Evolutionary conservation across 1,140 invertebrate genomes (phyloP).

Genomic region (Littorina saxatilis): DNA sequence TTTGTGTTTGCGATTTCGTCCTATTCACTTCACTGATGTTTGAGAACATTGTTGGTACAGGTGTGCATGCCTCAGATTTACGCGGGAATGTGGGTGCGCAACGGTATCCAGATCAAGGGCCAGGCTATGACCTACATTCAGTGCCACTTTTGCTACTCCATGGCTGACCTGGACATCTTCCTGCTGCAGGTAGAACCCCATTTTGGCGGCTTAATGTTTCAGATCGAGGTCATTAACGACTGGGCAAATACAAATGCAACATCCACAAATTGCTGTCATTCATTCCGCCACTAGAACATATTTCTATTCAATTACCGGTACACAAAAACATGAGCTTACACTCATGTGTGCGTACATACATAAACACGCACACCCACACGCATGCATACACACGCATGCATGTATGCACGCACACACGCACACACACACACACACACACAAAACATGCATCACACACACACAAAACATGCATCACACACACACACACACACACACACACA

Average conservation of each 20-base stretch:
- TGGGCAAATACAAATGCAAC: not conserved
- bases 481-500: too few species aligned
- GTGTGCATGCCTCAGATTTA: slow-evolving; percentile 96
- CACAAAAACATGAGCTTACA: not conserved
- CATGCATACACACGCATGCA: too few species aligned
- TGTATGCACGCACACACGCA: too few species aligned
- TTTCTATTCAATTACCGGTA: too few species aligned
- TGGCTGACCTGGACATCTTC: slow-evolving; percentile 97
- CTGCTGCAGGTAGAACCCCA: slow-evolving; percentile 77
- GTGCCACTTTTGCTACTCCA: slow-evolving; percentile 98
- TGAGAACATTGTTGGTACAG: slow-evolving; percentile 86
- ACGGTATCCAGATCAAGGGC: slow-evolving; percentile 97
- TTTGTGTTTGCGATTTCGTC: too few species aligned
- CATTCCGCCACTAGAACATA: too few species aligned
- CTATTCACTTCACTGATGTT: too few species aligned
- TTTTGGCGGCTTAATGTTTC: not conserved
- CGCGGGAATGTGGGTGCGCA: slow-evolving; percentile 95
- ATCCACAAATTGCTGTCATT: too few species aligned
- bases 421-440: too few species aligned
- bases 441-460: too few species aligned
- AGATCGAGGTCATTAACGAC: not conserved
- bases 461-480: too few species aligned
- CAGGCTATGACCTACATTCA: slow-evolving; percentile 99
- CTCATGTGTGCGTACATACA: not conserved
- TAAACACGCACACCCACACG: too few species aligned